Conservation (phyloP, 2,888 invertebrate species). For the Sarcophaga subvicina region DNA sequence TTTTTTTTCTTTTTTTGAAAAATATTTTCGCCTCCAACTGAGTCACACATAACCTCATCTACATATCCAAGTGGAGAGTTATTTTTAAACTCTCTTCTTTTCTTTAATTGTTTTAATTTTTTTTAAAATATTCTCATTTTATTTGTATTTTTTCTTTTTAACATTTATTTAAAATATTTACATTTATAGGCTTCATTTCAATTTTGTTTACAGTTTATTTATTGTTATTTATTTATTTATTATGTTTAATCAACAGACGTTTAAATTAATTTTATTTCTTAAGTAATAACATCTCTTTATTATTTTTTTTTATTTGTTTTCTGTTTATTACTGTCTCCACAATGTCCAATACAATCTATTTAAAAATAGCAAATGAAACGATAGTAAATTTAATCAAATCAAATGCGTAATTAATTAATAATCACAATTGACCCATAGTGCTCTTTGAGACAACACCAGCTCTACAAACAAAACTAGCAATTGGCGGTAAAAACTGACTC, state of each 20-base stretch:
- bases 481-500: too few species aligned
- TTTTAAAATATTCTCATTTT: too few species aligned
- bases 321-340: too few species aligned
- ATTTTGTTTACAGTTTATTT: constrained; percentile 2
- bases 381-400: background rate
- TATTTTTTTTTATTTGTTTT: background rate
- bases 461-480: background rate
- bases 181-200: constrained; percentile 11
- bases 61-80: background rate
- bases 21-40: too few species aligned
- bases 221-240: background rate
- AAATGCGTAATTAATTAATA: background rate
- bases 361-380: background rate
- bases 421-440: background rate
- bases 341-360: too few species aligned
- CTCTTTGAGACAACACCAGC: background rate
- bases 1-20: too few species aligned
- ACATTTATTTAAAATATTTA: background rate
- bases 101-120: background rate
- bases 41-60: too few species aligned
- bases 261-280: background rate
- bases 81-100: background rate
- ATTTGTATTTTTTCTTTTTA: background rate
- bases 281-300: background rate
- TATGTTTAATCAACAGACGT: background rate